Conservation (phyloP, 2,113 vertebrate genomes). For the Antennarius striatus region DNA sequence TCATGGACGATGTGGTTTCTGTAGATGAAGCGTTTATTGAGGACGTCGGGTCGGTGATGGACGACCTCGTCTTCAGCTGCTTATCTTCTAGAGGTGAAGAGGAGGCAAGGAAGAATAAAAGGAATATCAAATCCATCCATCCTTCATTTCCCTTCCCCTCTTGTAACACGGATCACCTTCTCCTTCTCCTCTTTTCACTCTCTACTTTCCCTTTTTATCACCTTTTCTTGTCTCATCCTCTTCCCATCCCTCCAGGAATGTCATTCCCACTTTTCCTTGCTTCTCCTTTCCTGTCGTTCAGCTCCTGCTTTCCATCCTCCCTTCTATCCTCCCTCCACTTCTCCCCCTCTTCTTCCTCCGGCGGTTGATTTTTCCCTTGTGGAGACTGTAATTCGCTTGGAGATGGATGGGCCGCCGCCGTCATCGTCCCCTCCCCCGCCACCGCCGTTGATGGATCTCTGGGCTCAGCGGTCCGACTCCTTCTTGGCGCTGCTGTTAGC, state of each 20-base stretch:
- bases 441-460: slow-evolving; percentile 51
- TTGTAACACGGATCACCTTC: neutral
- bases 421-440: slow-evolving; percentile 11
- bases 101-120: neutral
- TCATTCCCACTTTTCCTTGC: neutral
- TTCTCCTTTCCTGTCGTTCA: neutral
- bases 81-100: neutral
- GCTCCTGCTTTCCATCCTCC: neutral
- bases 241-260: no score
- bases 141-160: neutral
- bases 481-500: neutral
- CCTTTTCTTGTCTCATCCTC: neutral
- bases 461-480: slow-evolving; percentile 14
- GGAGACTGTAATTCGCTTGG: slow-evolving; percentile 44
- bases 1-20: neutral
- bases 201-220: no score
- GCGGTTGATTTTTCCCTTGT: slow-evolving; percentile 15
- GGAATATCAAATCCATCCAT: slow-evolving; percentile 22
- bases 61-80: slow-evolving; percentile 6
- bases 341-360: neutral
- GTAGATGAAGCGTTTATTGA: neutral
- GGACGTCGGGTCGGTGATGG: neutral
- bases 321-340: neutral
- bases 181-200: neutral
- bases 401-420: slow-evolving; percentile 53